These are phyloP conservation scores for Ceyx cyanopectus DNA, from an alignment of 2,113 vertebrate species.

Conservation along the genomic window DNA sequence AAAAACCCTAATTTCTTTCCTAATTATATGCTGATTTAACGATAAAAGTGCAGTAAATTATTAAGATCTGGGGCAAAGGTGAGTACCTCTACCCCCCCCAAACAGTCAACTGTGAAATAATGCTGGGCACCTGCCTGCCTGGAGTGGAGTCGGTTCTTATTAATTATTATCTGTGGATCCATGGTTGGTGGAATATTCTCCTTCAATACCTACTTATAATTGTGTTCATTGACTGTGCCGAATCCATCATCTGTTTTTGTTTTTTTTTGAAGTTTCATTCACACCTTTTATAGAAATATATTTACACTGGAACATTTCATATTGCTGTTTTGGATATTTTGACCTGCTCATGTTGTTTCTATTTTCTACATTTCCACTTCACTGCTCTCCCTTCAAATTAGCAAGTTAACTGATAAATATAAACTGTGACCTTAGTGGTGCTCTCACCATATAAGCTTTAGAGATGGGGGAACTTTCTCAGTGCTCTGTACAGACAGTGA, in stretches of 20 bases:
- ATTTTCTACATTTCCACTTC: conserved; percentile 70
- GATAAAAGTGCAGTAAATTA: conserved; percentile 80
- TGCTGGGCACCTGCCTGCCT: conserved; percentile 60
- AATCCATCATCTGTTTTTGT: conserved; percentile 20
- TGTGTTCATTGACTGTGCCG: conserved; percentile 55
- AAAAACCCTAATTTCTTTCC: conserved; percentile 71
- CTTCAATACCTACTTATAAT: conserved; percentile 68
- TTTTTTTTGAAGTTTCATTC: conserved; percentile 61
- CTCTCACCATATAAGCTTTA: neutral
- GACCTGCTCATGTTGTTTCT: conserved; percentile 61
- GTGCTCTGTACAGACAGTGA: neutral
- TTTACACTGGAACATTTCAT: conserved; percentile 57
- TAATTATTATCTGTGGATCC: conserved; percentile 78
- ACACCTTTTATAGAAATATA: conserved; percentile 65
- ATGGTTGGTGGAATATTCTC: conserved; percentile 44
- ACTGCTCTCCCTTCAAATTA: conserved; percentile 63
- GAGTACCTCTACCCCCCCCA: conserved; percentile 62
- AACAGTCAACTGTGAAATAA: conserved; percentile 79
- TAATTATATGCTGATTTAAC: conserved; percentile 80
- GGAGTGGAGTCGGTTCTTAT: conserved; percentile 59
- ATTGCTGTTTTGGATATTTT: conserved; percentile 62
- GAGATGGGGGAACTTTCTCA: conserved; percentile 2
- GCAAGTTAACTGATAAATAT: conserved; percentile 64
- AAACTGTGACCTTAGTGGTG: conserved; percentile 32
- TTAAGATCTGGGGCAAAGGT: conserved; percentile 80